Conservation (phyloP, 2,888 invertebrate species). For the Acronicta psi region DNA sequence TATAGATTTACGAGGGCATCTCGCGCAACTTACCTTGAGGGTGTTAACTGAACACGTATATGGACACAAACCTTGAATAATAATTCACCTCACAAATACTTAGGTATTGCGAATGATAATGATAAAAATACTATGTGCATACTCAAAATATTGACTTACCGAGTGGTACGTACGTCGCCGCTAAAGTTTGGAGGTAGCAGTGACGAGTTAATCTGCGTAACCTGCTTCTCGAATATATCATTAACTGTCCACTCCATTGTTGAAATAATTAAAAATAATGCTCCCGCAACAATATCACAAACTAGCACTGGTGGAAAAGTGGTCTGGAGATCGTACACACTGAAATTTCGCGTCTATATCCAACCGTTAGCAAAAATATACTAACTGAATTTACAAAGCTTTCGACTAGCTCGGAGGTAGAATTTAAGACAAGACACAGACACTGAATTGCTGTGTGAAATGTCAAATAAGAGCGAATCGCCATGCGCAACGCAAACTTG, state of each 20-base stretch:
- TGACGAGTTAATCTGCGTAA: constrained; percentile 69
- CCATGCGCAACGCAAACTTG: neutral
- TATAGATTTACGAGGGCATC: neutral
- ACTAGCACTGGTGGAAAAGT: constrained; percentile 2
- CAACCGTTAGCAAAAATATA: neutral
- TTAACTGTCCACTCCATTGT: constrained; percentile 68
- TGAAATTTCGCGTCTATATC: constrained; percentile 1
- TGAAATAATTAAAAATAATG: neutral
- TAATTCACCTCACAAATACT: constrained; percentile 9
- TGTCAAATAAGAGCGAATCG: too few species aligned
- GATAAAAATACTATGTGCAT: neutral
- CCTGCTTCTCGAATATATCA: constrained; percentile 66
- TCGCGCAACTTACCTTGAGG: constrained; percentile 1
- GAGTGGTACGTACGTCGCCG: constrained; percentile 65
- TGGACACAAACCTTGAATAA: constrained; percentile 35
- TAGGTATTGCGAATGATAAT: neutral
- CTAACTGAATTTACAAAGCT: neutral
- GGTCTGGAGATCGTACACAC: constrained; percentile 4
- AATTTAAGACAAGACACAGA: too few species aligned
- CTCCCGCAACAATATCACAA: neutral
- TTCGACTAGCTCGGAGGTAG: neutral
- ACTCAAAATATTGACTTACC: constrained; percentile 58
- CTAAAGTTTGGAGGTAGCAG: constrained; percentile 70
- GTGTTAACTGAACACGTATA: constrained; percentile 9
- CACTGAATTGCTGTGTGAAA: constrained; percentile 18